Base-by-base conservation (phyloP, 2,797 vertebrate genomes). In the Sebastolobus altivelis region DNA sequence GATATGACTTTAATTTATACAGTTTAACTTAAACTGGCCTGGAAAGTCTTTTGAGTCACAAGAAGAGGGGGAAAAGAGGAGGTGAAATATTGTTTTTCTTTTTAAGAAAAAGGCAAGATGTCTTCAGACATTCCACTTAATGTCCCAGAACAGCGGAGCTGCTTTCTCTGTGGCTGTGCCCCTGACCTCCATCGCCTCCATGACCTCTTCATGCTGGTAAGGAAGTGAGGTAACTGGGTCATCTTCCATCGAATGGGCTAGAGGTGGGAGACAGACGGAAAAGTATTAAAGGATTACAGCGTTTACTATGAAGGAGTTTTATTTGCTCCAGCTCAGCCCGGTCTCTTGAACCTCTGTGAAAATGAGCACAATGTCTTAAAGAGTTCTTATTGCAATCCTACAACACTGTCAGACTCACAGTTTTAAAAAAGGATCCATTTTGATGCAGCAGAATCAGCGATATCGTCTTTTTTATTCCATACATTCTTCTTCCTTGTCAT, bases 111-210 rank as follows among this genome's bases (percentile, higher is more conserved):
- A 59, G 63, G 43, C 62, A 70, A 71, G 35, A n/a, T 52, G 76
- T 58, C 38, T 89, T 91, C 75, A 94, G 74, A 80, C 46, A 35
- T 60, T 91, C 92, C 90, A 92, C 38, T 93, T 92, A 72, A 94
- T 93, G 80, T 95, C 91, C 92, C 82, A 87, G 79, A 90, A 91
- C 9, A 83, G 79, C 20, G 87, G 77, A 55, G 87, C 65, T 29
- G 79, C 79, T 86, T 89, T 90, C 79, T 90, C 87, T n/a, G 93
- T 89, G 58, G 88, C 33, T 31, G 86, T 38, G 7, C 46, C 84
- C 49, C 60, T 40, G 49, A 58, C 65, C 55, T 71, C 46, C 46
- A 6, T 14, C 31, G 68, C 75, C 52, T 83, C 75, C 65, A 27
- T 4, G 14, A 8, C 68, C 22, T 89, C 87, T 31, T 83, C 68